A percentile compares a stretch with the other conserved stretches of the same genome.
Evolutionary conservation across 2,888 invertebrate genomes (phyloP).

Genomic region (Brachyptera putata): DNA sequence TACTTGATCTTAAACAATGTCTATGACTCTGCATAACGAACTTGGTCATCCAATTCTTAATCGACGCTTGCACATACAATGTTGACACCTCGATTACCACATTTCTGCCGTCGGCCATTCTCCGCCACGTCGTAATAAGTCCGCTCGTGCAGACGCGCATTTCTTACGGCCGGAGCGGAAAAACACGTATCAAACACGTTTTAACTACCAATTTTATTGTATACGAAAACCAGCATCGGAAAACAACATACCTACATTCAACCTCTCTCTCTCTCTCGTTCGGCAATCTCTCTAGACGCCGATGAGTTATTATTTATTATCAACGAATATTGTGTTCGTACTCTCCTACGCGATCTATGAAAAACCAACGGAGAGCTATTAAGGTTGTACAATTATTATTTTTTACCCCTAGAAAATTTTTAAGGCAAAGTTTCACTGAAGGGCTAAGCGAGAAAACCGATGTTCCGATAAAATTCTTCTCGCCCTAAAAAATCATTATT

Average conservation of each 20-base stretch:
- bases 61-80: not conserved
- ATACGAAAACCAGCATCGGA: conserved; percentile 1
- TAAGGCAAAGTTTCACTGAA: not conserved
- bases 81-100: not conserved
- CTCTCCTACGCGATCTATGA: not conserved
- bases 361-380: too few relatives aligned
- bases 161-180: too few relatives aligned
- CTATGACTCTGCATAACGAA: too few relatives aligned
- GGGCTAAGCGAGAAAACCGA: not conserved
- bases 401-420: conserved; percentile 4
- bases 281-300: too few relatives aligned
- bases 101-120: too few relatives aligned
- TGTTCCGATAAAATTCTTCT: not conserved
- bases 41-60: too few relatives aligned
- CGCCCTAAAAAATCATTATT: not conserved
- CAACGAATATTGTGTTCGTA: too few relatives aligned
- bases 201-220: too few relatives aligned
- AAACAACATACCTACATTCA: not conserved
- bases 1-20: too few relatives aligned
- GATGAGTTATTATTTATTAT: not conserved
- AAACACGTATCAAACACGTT: too few relatives aligned
- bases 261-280: not conserved
- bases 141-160: too few relatives aligned
- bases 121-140: too few relatives aligned
- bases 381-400: not conserved